These are phyloP conservation scores for Glaucopsyche alexis DNA, from an alignment of 2,888 invertebrate genomes.

Conservation along the genomic window DNA sequence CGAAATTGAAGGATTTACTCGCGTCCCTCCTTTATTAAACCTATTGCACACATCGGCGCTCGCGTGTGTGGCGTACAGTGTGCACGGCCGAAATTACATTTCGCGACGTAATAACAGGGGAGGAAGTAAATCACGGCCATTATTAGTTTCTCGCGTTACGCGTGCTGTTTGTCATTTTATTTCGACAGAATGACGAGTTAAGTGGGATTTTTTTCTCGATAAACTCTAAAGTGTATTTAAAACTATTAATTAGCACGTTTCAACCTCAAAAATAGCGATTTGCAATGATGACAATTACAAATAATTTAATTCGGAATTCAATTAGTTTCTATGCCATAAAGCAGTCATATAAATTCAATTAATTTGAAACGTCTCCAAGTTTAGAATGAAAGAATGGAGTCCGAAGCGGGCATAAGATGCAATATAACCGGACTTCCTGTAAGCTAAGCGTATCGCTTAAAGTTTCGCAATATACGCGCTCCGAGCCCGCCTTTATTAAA, in stretches of 20 bases:
- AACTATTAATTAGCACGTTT: background rate
- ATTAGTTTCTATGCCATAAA: background rate
- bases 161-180: conserved; percentile 71
- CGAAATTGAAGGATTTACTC: conserved; percentile 80
- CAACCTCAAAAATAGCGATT: background rate
- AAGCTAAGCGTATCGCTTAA: conserved; percentile 76
- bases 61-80: conserved; percentile 63
- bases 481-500: conserved; percentile 77
- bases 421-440: conserved; percentile 72
- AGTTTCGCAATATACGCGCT: conserved; percentile 79
- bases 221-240: background rate
- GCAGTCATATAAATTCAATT: conserved; percentile 2
- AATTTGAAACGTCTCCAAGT: conserved; percentile 22
- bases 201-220: background rate
- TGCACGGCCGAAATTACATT: conserved; percentile 75
- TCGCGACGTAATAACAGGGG: conserved; percentile 80
- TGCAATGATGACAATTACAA: background rate
- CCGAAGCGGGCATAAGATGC: conserved; percentile 49
- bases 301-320: background rate
- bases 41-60: conserved; percentile 69
- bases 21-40: conserved; percentile 80
- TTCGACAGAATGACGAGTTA: conserved; percentile 44
- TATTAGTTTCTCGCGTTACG: conserved; percentile 77
- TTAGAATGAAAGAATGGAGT: conserved; percentile 34
- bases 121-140: conserved; percentile 77